Base-by-base conservation (phyloP, 1,140 invertebrate genomes). In the Chrysoperla carnea region DNA sequence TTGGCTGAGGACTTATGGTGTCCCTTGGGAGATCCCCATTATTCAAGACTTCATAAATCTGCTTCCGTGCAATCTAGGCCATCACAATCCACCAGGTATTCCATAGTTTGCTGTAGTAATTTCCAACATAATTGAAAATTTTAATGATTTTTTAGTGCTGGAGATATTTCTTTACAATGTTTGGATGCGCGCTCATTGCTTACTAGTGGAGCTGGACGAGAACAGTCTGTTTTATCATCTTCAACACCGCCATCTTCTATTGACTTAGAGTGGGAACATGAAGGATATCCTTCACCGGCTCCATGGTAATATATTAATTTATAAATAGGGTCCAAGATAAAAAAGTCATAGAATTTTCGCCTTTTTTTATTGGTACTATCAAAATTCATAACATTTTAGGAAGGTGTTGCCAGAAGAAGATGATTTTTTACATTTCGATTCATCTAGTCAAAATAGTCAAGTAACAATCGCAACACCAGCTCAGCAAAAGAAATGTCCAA, bases 191-290 rank as follows among this genome's bases (percentile, higher is more conserved):
- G 63, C 44, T 61, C 56, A 12, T 51, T 70, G 29, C 48, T 69
- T 36, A 57, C 58, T 46, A 55, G 61, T 28, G 54, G 54, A 43
- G 51, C 51, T 36, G 40, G 59, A 31, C 8, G 31, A 33, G 31
- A 33, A 11, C 8, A 12, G 2, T 28, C 40, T 4, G 58, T 58
- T 7, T 49, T 48, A 37, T 33, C 31, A 33, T 60, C 61, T 29
- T 68, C 66, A 27, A 72, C 69, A 45, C 66, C 69, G 40, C 62
- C 63, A 17, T 72, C 66, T 41, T 72, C 70, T 6, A 50, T 73
- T 36, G 71, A 73, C 54, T 55, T 73, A 46, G 70, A 74, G 52
- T 74, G 71, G 71, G 71, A 73, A 55, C 67, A 72, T 48, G 70
- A 74, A 62, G 54, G 54, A n/a, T 41, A 58, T 14, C 57, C 56